Conservation (phyloP, 2,797 vertebrate genomes). For the Etheostoma perlongum region DNA sequence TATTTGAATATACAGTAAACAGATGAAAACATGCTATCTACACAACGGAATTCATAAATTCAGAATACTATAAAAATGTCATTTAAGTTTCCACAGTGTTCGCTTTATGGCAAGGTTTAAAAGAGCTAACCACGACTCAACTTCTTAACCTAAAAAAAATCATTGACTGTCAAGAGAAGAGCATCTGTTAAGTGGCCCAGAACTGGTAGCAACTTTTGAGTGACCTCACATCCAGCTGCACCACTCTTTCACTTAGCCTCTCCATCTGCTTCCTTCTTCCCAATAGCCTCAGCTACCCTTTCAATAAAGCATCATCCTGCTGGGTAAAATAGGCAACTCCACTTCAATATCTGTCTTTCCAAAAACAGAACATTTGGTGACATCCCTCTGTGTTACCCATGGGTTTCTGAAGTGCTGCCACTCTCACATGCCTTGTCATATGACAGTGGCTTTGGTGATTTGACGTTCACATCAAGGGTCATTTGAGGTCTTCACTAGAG, state of each 20-base stretch:
- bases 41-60: background rate
- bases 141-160: slow-evolving; percentile 40
- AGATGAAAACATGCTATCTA: background rate
- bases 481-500: slow-evolving; percentile 16
- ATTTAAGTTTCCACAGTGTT: too few relatives aligned
- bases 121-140: slow-evolving; percentile 12
- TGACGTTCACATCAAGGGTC: slow-evolving; percentile 13
- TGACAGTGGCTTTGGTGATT: slow-evolving; percentile 29
- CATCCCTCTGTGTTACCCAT: slow-evolving; percentile 15
- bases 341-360: slow-evolving; percentile 31
- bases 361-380: slow-evolving; percentile 19
- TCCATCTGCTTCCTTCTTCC: slow-evolving; percentile 48
- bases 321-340: slow-evolving; percentile 54
- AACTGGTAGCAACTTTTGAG: slow-evolving; percentile 51
- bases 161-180: slow-evolving; percentile 27
- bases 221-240: slow-evolving; percentile 56
- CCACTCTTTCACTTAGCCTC: slow-evolving; percentile 63
- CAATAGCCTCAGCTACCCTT: slow-evolving; percentile 40
- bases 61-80: background rate
- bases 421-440: slow-evolving; percentile 38
- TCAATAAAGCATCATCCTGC: slow-evolving; percentile 56
- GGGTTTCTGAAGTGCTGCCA: slow-evolving; percentile 51
- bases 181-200: slow-evolving; percentile 48
- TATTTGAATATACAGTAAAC: background rate
- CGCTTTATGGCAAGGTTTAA: slow-evolving; percentile 21